Evolutionary conservation across 2,888 invertebrate genomes (phyloP).

Genomic region (Lottia scabra): DNA sequence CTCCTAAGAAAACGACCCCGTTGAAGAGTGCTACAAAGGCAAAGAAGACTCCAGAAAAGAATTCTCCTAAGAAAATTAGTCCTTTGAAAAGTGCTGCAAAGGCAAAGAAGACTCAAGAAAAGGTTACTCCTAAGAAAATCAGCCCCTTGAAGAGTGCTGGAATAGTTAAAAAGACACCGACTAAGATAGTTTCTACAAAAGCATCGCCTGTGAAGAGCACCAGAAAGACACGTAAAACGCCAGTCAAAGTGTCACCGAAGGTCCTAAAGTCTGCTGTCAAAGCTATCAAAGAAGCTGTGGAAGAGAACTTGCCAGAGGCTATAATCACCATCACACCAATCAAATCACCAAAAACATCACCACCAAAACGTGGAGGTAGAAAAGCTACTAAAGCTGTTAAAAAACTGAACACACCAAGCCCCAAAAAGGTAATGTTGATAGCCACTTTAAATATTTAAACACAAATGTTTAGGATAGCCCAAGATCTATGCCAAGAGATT

Average conservation of each 20-base stretch:
- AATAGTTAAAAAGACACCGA: conserved; percentile 10
- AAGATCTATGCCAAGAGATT: too few species aligned
- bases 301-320: background rate
- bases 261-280: background rate
- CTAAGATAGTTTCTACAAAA: conserved; percentile 16
- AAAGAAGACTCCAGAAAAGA: background rate
- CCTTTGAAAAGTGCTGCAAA: conserved; percentile 12
- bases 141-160: conserved; percentile 12
- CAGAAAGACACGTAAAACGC: conserved; percentile 8
- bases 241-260: conserved; percentile 8
- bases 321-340: background rate
- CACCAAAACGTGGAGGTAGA: background rate
- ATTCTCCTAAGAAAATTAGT: conserved; percentile 11
- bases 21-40: background rate
- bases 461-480: too few species aligned
- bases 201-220: conserved; percentile 11
- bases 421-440: background rate
- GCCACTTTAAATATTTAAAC: too few species aligned
- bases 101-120: conserved; percentile 9
- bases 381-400: background rate
- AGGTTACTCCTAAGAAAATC: conserved; percentile 9
- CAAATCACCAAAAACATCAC: background rate
- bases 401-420: background rate
- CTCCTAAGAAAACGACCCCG: conserved; percentile 26
- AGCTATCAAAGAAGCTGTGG: background rate